These are phyloP conservation scores for Carassius carassius DNA, from an alignment of 2,113 vertebrate genomes.

Conservation along the genomic window DNA sequence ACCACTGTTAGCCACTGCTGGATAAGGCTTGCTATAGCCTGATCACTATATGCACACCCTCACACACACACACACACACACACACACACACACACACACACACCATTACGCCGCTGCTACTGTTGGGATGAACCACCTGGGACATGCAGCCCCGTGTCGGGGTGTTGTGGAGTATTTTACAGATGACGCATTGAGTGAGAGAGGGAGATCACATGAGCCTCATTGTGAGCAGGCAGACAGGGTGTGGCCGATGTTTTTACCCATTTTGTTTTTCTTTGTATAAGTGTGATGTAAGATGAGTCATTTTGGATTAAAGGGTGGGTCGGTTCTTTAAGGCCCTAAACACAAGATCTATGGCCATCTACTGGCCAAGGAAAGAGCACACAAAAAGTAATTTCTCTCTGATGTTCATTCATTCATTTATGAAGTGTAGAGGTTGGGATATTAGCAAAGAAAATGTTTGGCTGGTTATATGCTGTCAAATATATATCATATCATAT, in stretches of 20 bases:
- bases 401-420: background rate
- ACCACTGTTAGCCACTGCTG: constrained; percentile 26
- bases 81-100: constrained; percentile 22
- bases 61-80: constrained; percentile 22
- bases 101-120: constrained; percentile 41
- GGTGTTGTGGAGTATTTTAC: constrained; percentile 42
- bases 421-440: background rate
- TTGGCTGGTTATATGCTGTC: no score
- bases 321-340: constrained; percentile 10
- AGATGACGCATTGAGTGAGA: constrained; percentile 34
- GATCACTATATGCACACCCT: constrained; percentile 22
- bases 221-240: constrained; percentile 40
- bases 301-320: constrained; percentile 27
- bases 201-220: constrained; percentile 32
- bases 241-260: constrained; percentile 34
- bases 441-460: background rate
- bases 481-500: no score
- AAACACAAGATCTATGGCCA: constrained; percentile 50
- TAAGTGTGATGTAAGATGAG: background rate
- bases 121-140: constrained; percentile 51
- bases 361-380: constrained; percentile 51
- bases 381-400: no score
- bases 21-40: constrained; percentile 12
- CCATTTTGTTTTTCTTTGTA: no score
- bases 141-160: constrained; percentile 17